Evolutionary conservation across 2,888 invertebrate genomes (phyloP).

Genomic region (Yponomeuta malinellus): DNA sequence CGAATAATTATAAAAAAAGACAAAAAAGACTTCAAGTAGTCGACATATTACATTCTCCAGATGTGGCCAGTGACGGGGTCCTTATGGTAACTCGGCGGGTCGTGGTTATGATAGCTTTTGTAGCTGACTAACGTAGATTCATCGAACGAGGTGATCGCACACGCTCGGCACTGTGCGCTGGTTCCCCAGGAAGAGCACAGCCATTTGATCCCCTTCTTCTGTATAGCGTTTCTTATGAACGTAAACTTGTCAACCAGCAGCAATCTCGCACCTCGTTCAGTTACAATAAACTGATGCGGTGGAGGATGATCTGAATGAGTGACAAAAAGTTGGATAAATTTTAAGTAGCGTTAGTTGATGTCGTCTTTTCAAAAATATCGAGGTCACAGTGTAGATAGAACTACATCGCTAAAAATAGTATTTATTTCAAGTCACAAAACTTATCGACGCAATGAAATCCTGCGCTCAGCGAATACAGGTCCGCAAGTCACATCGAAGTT

Average conservation of each 20-base stretch:
- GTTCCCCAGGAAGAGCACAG: background rate
- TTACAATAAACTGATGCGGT: too few species aligned
- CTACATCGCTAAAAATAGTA: too few species aligned
- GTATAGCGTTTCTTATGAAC: background rate
- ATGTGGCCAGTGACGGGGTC: background rate
- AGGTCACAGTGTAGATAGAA: too few species aligned
- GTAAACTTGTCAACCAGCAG: background rate
- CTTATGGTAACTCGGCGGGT: background rate
- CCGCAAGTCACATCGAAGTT: too few species aligned
- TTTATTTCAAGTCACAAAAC: too few species aligned
- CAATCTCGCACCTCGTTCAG: background rate
- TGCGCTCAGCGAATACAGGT: too few species aligned
- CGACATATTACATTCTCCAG: background rate
- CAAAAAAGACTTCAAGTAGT: too few species aligned
- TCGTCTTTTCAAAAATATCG: too few species aligned
- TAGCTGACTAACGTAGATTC: background rate
- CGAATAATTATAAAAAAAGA: too few species aligned
- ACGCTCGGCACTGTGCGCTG: background rate
- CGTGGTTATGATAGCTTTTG: background rate
- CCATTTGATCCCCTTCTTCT: background rate
- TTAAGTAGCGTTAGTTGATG: background rate
- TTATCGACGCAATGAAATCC: too few species aligned
- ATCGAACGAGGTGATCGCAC: background rate
- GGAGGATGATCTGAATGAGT: background rate
- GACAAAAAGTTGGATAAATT: background rate